These are phyloP conservation scores for Heptranchias perlo DNA, from an alignment of 2,113 vertebrate species.

Conservation along the genomic window DNA sequence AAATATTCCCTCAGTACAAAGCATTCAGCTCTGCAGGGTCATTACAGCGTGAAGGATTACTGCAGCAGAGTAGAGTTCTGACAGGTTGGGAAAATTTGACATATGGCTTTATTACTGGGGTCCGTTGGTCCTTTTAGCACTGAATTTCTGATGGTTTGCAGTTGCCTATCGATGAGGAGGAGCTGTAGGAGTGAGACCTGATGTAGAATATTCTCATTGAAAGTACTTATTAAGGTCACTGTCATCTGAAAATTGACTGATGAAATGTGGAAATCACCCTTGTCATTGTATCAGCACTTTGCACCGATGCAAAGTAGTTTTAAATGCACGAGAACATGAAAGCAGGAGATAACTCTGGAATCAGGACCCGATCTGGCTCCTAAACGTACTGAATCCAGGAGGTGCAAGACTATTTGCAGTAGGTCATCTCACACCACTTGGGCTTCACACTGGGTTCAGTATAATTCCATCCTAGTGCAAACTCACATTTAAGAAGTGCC, in stretches of 20 bases:
- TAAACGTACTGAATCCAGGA: background rate
- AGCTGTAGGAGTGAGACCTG: background rate
- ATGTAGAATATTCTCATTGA: background rate
- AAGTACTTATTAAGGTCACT: background rate
- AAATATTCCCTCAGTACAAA: conserved; percentile 28
- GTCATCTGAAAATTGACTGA: background rate
- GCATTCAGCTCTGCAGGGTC: background rate
- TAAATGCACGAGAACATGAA: background rate
- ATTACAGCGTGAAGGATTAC: conserved; percentile 32
- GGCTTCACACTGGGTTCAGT: background rate
- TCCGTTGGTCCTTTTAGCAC: background rate
- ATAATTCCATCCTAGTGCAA: background rate
- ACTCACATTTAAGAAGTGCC: background rate
- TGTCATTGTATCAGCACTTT: background rate
- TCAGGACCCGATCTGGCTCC: background rate
- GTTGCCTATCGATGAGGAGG: background rate
- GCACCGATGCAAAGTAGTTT: background rate
- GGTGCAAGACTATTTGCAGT: background rate
- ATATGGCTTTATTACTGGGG: conserved; percentile 32
- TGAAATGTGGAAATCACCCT: background rate
- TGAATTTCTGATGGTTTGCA: background rate
- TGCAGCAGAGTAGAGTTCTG: background rate
- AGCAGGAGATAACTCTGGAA: background rate
- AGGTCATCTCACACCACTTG: background rate
- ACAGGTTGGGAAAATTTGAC: conserved; percentile 3